These are phyloP conservation scores for Vollenhovia emeryi DNA, from an alignment of 1,140 invertebrate genomes.

Conservation along the genomic window DNA sequence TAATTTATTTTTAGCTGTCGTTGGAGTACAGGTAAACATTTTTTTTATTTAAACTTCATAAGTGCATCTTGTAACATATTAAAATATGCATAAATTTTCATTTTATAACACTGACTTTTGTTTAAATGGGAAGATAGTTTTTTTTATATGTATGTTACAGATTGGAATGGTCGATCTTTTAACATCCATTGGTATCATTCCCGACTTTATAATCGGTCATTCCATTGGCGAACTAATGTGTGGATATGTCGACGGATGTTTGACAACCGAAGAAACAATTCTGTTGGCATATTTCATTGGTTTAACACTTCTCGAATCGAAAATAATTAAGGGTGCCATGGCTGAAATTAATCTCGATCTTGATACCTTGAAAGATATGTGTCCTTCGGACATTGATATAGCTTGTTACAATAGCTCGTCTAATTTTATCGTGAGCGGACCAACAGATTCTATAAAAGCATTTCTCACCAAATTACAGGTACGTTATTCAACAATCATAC, in stretches of 20 bases:
- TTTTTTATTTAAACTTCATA: not conserved
- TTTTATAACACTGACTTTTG: not conserved
- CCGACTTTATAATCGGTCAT: slow-evolving; percentile 38
- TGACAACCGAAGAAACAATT: slow-evolving; percentile 20
- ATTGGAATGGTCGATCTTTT: slow-evolving; percentile 45
- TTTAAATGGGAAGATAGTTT: not conserved
- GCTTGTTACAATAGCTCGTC: not conserved
- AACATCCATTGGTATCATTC: not conserved
- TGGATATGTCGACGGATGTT: slow-evolving; percentile 16
- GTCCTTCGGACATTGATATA: not conserved
- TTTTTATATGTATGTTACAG: not conserved
- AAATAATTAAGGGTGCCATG: slow-evolving; percentile 72
- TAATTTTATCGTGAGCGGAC: slow-evolving; percentile 88
- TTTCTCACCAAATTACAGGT: slow-evolving; percentile 82
- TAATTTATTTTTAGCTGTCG: slow-evolving; percentile 96
- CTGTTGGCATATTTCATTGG: slow-evolving; percentile 6
- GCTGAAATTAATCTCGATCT: not conserved
- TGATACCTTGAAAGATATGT: not conserved
- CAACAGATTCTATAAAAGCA: slow-evolving; percentile 83
- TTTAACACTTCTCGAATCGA: not conserved
- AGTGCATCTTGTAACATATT: not conserved
- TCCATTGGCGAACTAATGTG: slow-evolving; percentile 30
- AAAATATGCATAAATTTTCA: not conserved
- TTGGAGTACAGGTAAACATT: slow-evolving; percentile 91
- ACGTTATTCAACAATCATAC: not conserved